Percentiles rank a stretch among this genome's conserved stretches.
phyloP scores from a whole-genome alignment of 2,797 vertebrate species.

The Gymnocypris eckloni region DNA sequence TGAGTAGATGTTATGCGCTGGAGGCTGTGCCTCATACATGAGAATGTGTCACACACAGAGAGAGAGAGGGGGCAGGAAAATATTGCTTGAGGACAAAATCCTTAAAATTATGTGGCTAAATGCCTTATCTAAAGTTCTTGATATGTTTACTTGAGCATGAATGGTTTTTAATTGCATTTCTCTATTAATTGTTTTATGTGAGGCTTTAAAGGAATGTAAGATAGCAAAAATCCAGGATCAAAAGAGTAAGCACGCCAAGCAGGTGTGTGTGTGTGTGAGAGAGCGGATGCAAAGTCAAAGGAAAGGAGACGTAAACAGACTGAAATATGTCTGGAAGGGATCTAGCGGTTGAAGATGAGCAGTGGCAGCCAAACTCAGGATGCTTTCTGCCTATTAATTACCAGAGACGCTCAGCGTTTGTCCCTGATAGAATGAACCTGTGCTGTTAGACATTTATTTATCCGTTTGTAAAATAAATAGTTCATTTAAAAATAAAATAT shows the following conservation, averaged over 20 bases:
- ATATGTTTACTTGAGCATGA: constrained; percentile 7
- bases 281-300: constrained; percentile 22
- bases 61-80: constrained; percentile 9
- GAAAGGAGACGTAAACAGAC: constrained; percentile 28
- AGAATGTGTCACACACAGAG: constrained; percentile 2
- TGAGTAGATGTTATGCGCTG: constrained; percentile 56
- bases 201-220: constrained; percentile 4
- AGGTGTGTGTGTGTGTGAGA: constrained; percentile 3
- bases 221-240: constrained; percentile 29
- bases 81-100: constrained; percentile 21
- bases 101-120: constrained; percentile 13
- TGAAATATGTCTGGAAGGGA: constrained; percentile 57
- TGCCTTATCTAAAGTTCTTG: neutral
- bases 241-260: constrained; percentile 44
- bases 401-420: neutral
- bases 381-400: constrained; percentile 60
- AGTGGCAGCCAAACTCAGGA: constrained; percentile 45
- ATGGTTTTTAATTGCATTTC: neutral
- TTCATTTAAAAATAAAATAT: neutral
- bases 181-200: neutral
- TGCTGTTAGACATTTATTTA: constrained; percentile 13
- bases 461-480: neutral
- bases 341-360: constrained; percentile 55
- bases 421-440: constrained; percentile 26
- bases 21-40: constrained; percentile 34